These are phyloP conservation scores for Hylaeus anthracinus DNA, from an alignment of 1,140 invertebrate species.

Conservation along the genomic window DNA sequence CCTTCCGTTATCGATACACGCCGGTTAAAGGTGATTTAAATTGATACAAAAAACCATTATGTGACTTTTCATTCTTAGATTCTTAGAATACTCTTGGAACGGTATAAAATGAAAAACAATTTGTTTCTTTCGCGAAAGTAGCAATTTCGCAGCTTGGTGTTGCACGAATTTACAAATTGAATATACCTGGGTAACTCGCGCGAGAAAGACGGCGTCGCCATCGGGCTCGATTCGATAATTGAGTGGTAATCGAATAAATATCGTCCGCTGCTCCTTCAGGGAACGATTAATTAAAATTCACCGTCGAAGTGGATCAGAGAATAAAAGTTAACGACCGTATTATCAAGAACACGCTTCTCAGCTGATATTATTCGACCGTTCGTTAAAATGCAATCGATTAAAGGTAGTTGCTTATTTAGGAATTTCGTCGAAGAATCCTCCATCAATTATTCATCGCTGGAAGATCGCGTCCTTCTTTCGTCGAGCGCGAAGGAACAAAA, in stretches of 20 bases:
- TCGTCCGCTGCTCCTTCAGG: background rate
- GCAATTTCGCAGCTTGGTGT: too few relatives aligned
- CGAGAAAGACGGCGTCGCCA: background rate
- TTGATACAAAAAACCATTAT: too few relatives aligned
- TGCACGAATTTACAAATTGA: background rate
- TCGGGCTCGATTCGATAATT: background rate
- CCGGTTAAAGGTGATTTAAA: too few relatives aligned
- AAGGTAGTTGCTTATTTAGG: conserved; percentile 7
- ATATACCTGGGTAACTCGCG: background rate
- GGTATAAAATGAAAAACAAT: too few relatives aligned
- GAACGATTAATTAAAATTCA: background rate
- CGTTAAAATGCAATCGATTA: conserved; percentile 5
- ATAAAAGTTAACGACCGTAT: background rate
- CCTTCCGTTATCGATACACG: too few relatives aligned
- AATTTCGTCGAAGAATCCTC: background rate
- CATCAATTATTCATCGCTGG: conserved; percentile 24
- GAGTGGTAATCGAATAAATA: conserved; percentile 1
- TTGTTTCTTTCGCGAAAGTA: too few relatives aligned
- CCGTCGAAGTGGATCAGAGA: background rate
- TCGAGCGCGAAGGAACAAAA: background rate
- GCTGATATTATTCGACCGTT: background rate
- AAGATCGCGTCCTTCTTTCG: background rate
- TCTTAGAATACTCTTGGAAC: too few relatives aligned
- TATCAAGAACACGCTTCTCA: background rate
- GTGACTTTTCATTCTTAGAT: too few relatives aligned